These are phyloP conservation scores for Dorcus parallelipipedus DNA, from an alignment of 2,888 invertebrate genomes.

Conservation along the genomic window DNA sequence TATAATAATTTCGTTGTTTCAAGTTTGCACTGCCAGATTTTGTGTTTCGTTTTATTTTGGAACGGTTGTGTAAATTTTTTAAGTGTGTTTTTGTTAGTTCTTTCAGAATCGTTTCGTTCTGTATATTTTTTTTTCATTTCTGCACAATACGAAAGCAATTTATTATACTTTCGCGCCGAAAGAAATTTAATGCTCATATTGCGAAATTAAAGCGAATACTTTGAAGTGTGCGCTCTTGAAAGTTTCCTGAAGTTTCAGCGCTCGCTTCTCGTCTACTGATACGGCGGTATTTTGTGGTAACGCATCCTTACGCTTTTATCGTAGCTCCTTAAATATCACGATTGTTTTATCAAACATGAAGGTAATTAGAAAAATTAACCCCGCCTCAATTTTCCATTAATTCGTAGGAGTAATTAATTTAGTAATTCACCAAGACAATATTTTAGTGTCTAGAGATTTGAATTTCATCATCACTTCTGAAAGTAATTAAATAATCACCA, in stretches of 20 bases:
- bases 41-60: conserved; percentile 20
- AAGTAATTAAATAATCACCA: too few species aligned
- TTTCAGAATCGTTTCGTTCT: conserved; percentile 2
- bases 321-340: too few species aligned
- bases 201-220: conserved; percentile 2
- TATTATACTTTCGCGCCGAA: conserved; percentile 8
- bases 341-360: too few species aligned
- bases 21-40: conserved; percentile 19
- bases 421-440: too few species aligned
- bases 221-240: neutral
- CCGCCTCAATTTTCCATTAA: too few species aligned
- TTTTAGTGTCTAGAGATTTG: too few species aligned
- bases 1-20: conserved; percentile 17
- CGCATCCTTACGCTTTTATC: too few species aligned
- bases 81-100: conserved; percentile 7
- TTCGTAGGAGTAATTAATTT: too few species aligned
- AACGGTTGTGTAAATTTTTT: conserved; percentile 14
- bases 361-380: too few species aligned
- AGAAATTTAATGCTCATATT: neutral
- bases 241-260: conserved; percentile 7
- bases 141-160: conserved; percentile 2
- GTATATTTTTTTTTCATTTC: neutral
- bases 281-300: neutral
- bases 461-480: too few species aligned
- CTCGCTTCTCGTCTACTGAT: conserved; percentile 2